phyloP scores from a whole-genome alignment of 23 tunicate species.

The Clavelina lepadiformis region DNA sequence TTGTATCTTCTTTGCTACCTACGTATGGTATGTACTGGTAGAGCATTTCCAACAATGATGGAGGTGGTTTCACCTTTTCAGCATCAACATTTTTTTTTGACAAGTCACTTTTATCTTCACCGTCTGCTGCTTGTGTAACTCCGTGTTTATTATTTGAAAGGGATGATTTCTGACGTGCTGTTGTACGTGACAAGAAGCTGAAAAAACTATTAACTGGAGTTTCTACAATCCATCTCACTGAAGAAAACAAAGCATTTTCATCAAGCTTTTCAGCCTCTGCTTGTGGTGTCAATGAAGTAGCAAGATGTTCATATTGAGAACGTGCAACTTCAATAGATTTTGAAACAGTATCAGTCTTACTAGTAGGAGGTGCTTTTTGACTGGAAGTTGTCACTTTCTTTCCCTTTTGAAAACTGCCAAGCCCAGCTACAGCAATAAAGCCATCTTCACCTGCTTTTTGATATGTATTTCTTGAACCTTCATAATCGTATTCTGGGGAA shows the following conservation, averaged over 20 bases:
- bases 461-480: no score
- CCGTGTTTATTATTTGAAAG: neutral
- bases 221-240: conserved; percentile 23
- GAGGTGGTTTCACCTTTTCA: neutral
- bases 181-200: conserved; percentile 40
- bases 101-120: neutral
- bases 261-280: neutral
- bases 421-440: no score
- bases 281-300: conserved; percentile 2
- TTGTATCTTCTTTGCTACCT: neutral
- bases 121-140: neutral
- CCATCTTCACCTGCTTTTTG: no score
- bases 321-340: no score
- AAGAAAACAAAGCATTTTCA: conserved; percentile 11
- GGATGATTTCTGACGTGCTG: conserved; percentile 2
- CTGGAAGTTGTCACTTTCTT: no score
- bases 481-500: no score
- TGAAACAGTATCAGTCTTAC: no score
- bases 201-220: conserved; percentile 56
- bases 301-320: conserved; percentile 51
- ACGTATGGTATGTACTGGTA: conserved; percentile 47
- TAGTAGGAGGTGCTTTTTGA: no score
- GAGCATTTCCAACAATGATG: conserved; percentile 26
- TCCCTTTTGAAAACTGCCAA: no score
- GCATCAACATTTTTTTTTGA: neutral